Evolutionary conservation across 2,888 invertebrate species (phyloP).

Genomic region (Xestia ashworthii): DNA sequence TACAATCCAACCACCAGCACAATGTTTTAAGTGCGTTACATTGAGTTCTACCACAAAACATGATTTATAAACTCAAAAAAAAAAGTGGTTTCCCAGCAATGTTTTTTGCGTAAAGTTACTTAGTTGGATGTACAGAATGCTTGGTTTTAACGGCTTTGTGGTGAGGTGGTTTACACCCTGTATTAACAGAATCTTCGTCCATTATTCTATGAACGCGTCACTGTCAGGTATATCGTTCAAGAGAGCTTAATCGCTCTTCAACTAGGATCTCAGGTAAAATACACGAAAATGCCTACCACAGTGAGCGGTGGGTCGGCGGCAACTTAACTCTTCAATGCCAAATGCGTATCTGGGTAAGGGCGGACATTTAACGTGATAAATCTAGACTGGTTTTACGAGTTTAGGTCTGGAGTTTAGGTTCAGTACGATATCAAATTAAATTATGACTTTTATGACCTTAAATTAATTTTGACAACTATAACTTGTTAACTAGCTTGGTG

Average conservation of each 20-base stretch:
- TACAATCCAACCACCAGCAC: too few relatives aligned
- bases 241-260: neutral
- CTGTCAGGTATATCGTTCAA: neutral
- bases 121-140: too few relatives aligned
- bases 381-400: slow-evolving; percentile 23
- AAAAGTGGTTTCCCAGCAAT: too few relatives aligned
- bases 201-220: neutral
- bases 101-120: too few relatives aligned
- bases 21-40: too few relatives aligned
- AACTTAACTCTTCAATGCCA: slow-evolving; percentile 40
- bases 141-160: too few relatives aligned
- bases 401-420: neutral
- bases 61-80: too few relatives aligned
- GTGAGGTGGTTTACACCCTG: too few relatives aligned
- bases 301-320: neutral
- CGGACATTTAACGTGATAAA: slow-evolving; percentile 21
- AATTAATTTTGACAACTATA: neutral
- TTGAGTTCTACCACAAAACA: too few relatives aligned
- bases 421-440: neutral
- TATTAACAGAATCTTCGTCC: neutral
- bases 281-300: slow-evolving; percentile 3
- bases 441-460: neutral
- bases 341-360: slow-evolving; percentile 14
- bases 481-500: neutral
- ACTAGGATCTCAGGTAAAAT: neutral